Evolutionary conservation across 1,140 invertebrate genomes (phyloP), one percentile per base, ranked within the genome.

Genomic region (Heliconius melpomene): DNA sequence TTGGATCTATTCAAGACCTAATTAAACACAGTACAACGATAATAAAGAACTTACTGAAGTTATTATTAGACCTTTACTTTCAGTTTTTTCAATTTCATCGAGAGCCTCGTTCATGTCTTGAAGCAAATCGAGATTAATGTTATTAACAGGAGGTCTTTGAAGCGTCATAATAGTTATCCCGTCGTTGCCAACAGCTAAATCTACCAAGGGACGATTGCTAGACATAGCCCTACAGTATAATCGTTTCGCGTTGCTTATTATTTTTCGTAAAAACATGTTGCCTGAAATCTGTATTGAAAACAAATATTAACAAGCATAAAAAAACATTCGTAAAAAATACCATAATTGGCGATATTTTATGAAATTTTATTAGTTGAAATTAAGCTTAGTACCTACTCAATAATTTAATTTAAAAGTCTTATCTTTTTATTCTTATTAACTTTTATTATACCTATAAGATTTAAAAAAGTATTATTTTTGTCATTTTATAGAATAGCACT

Each of bases 111-210:
- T 95, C 0, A 98, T 88, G 74, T 96, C 96, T 80, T 95, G 93
- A 16, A 98, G 86, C 26, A 98, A 92, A 78, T 98, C 97, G 13
- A 97, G 91, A 87, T 98, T 98, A 9, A 98, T 94, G 81, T 97
- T 96, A 92, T 98, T 98, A 0, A 98, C 98, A n/a, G 98, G 98
- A 75, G 96, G 89, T 86, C 96, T 95, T 83, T 97, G 96, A 95
- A 98, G 95, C 5, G 96, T 96, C 23, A 98, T 89, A 2, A 95
- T 96, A 32, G 97, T 96, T 76, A 97, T 95, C 54, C 96, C 97
- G 91, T 91, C 95, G 87, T 96, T 95, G 82, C 96, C 95, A 7
- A 96, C 94, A 50, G 93, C 89, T 26, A 96, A 86, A 84, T 95
- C 93, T 16, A 95, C 93, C 78, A 96, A 77, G 2, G 92, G 88